These are phyloP conservation scores for Heliconius hermathena DNA, from an alignment of 1,140 invertebrate species.

Conservation along the genomic window DNA sequence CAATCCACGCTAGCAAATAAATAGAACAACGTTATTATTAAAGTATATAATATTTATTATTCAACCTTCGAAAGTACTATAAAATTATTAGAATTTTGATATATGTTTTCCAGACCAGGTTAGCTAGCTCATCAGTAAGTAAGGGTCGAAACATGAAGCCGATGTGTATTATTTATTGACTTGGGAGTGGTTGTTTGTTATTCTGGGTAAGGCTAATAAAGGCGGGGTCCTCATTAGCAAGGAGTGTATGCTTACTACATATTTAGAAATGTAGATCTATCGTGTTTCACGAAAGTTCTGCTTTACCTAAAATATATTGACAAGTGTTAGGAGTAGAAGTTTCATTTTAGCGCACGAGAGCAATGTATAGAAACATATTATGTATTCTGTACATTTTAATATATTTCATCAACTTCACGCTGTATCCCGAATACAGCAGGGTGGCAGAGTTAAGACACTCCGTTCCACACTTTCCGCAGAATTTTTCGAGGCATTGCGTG, in stretches of 20 bases:
- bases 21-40: background rate
- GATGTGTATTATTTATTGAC: conserved; percentile 24
- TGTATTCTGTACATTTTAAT: too few relatives aligned
- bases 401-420: too few relatives aligned
- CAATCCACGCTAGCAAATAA: background rate
- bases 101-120: background rate
- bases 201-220: conserved; percentile 38
- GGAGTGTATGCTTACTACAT: conserved; percentile 30
- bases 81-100: conserved; percentile 1
- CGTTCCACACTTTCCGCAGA: too few relatives aligned
- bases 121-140: conserved; percentile 3
- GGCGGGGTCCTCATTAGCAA: conserved; percentile 37
- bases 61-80: background rate
- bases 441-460: too few relatives aligned
- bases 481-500: too few relatives aligned
- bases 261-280: conserved; percentile 12
- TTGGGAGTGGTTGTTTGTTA: conserved; percentile 21
- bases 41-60: background rate
- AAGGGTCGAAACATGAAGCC: conserved; percentile 16
- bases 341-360: background rate
- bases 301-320: background rate
- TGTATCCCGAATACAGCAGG: too few relatives aligned
- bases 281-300: background rate
- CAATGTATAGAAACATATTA: too few relatives aligned
- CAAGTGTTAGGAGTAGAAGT: background rate